Base-by-base conservation (phyloP, 1,140 invertebrate genomes). In the Saccostrea cuccullata region DNA sequence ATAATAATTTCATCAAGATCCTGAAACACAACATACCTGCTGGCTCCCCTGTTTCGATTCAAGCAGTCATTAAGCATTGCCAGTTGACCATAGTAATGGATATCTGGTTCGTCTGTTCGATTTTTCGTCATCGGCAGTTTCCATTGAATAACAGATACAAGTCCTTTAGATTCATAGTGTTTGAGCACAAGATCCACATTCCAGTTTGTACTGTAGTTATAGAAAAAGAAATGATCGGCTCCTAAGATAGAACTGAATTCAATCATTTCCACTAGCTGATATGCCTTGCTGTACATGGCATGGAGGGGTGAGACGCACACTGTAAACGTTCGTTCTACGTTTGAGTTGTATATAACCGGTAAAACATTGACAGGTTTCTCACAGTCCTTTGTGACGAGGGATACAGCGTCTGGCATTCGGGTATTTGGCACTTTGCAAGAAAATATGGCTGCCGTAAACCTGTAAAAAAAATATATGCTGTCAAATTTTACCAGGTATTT, bases 221-320 rank as follows among this genome's bases (percentile, higher is more conserved):
- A 99, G 93, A 99, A 97, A 47, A 97, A 98, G 93, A 98, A 98
- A 94, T 98, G 98, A 64, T 96, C 96, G 1, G 97, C 97, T 3
- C 98, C 98, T 82, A 98, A 95, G n/a, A 98, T 95, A 13, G 96
- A 96, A 93, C 98, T 97, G 83, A 98, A 95, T 95, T 98, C 98
- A 89, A 98, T 96, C 95, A 98, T 98, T 95, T 98, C 98, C 87
- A 98, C 95, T 85, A 98, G 95, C 95, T 98, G 97, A 67, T 95
- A 86, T 20, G 89, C 64, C 92, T 96, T 96, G 93, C 98, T 97
- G 94, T 98, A 98, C 90, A 97, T 96, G 92, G 98, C 98, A 94
- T 99, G 98, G 58, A 99, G 96, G 0, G 98, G 98, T 92, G 98
- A 98, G n/a, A 98, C 97, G 94, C 98, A 99, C 20, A 98, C 96